Percentiles rank a stretch among this genome's conserved stretches.
Conservation (phyloP, 2,888 invertebrate genomes). For the Plutella xylostella region DNA sequence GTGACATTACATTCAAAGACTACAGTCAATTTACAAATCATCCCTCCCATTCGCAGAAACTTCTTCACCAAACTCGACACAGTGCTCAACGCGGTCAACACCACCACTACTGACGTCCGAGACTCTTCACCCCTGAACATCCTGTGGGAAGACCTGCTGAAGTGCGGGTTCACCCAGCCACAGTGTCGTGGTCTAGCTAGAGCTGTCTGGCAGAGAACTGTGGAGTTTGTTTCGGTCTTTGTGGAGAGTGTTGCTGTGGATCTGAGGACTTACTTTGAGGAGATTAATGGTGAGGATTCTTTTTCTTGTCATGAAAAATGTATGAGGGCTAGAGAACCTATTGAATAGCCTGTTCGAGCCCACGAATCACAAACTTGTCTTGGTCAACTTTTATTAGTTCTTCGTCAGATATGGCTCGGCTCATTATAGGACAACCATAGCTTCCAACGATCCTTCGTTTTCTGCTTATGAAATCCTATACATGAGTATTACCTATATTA, state of each 20-base stretch:
- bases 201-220: constrained; percentile 33
- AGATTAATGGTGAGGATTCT: constrained; percentile 40
- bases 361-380: too few species aligned
- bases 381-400: too few species aligned
- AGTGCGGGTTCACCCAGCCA: constrained; percentile 25
- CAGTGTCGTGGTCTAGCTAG: constrained; percentile 32
- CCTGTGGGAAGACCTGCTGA: constrained; percentile 35
- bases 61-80: constrained; percentile 44
- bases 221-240: constrained; percentile 38
- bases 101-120: constrained; percentile 21
- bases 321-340: too few species aligned
- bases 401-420: too few species aligned
- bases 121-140: constrained; percentile 29
- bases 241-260: constrained; percentile 36
- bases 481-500: too few species aligned
- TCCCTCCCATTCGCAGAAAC: constrained; percentile 38
- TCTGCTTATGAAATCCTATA: too few species aligned
- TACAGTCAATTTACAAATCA: too few species aligned
- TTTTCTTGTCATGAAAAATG: not conserved
- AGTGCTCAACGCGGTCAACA: constrained; percentile 36
- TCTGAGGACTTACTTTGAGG: constrained; percentile 43
- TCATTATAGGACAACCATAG: too few species aligned
- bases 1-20: too few species aligned
- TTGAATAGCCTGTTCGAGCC: too few species aligned
- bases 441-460: too few species aligned